phyloP scores from a whole-genome alignment of 2,113 vertebrate species.

The Xyrauchen texanus region DNA sequence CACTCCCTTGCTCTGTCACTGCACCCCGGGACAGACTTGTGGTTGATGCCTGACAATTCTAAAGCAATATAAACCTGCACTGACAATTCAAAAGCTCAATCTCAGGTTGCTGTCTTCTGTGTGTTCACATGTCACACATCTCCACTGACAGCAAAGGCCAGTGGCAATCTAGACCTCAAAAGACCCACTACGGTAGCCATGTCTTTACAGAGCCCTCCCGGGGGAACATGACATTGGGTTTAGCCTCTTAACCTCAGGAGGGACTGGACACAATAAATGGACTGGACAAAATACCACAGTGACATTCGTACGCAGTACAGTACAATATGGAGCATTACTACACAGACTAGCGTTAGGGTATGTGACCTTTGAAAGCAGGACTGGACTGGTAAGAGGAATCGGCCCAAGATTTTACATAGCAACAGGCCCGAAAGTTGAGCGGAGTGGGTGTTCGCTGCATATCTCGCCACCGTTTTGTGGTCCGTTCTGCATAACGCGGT shows the following conservation, averaged over 20 bases:
- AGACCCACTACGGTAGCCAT: conserved; percentile 2
- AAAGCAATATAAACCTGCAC: conserved; percentile 29
- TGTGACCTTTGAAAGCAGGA: too few species aligned
- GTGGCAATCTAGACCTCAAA: conserved; percentile 4
- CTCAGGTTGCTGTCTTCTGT: conserved; percentile 26
- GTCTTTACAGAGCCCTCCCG: conserved; percentile 42
- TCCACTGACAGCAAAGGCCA: not conserved
- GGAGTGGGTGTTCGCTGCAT: too few species aligned
- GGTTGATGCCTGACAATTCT: conserved; percentile 23
- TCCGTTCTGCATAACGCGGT: too few species aligned
- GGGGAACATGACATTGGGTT: conserved; percentile 18
- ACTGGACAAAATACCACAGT: too few species aligned
- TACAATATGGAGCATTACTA: too few species aligned
- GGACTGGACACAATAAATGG: too few species aligned
- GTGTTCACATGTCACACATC: conserved; percentile 36
- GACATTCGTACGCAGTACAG: too few species aligned
- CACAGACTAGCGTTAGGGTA: too few species aligned
- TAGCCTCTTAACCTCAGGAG: not conserved
- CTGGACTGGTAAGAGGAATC: too few species aligned
- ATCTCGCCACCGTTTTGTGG: too few species aligned
- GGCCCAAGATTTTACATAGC: too few species aligned
- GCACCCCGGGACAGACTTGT: conserved; percentile 8
- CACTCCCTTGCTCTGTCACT: conserved; percentile 17
- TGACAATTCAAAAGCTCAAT: conserved; percentile 29
- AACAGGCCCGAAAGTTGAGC: too few species aligned